Evolutionary conservation across 2,888 invertebrate species (phyloP).

Genomic region (Steinernema scapterisci): DNA sequence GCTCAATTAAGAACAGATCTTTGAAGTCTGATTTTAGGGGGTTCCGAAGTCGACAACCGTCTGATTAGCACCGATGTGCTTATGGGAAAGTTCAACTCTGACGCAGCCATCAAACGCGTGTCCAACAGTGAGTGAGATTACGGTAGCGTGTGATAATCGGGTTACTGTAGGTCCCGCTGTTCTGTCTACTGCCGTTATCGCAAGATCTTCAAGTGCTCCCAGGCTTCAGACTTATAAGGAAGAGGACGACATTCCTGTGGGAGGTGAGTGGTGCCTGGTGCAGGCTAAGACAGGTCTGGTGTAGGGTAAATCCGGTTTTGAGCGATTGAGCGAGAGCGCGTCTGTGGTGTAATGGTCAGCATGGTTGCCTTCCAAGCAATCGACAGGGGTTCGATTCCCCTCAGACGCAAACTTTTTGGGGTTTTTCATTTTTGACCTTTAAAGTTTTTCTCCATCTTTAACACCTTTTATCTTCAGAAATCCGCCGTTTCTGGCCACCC

Average conservation of each 20-base stretch:
- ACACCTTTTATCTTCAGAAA: conserved; percentile 50
- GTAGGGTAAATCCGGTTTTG: neutral
- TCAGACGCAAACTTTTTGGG: no score
- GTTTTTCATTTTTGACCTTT: no score
- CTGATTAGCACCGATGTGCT: conserved; percentile 95
- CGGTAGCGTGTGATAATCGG: conserved; percentile 31
- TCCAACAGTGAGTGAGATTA: conserved; percentile 46
- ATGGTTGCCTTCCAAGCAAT: neutral
- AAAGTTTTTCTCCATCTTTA: neutral
- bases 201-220: conserved; percentile 68
- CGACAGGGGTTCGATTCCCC: no score
- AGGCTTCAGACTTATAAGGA: conserved; percentile 66
- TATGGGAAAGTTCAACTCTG: conserved; percentile 74
- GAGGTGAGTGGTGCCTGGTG: conserved; percentile 41
- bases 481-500: conserved; percentile 79
- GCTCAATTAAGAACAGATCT: no score
- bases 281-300: neutral
- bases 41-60: conserved; percentile 73
- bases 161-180: conserved; percentile 56
- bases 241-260: conserved; percentile 58
- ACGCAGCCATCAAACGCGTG: conserved; percentile 45
- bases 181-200: conserved; percentile 68
- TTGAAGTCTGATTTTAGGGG: conserved; percentile 38
- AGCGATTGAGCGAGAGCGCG: no score
- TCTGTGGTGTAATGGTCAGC: conserved; percentile 69